Evolutionary conservation across 2,113 vertebrate genomes (phyloP).

Genomic region (Microtus ochrogaster): DNA sequence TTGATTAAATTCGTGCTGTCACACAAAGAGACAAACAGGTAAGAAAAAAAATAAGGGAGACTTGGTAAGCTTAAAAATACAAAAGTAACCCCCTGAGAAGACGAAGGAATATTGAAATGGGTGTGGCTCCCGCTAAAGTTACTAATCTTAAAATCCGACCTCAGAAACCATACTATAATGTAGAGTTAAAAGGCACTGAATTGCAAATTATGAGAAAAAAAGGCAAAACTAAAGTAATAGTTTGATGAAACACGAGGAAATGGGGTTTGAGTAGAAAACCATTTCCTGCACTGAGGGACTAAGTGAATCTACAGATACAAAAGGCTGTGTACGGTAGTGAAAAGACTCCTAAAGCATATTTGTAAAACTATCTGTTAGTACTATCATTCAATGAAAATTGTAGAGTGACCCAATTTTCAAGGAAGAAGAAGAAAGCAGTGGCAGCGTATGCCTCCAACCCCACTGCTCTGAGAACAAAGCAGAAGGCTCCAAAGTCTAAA

Average conservation of each 20-base stretch:
- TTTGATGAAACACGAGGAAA: not conserved
- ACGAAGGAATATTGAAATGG: not conserved
- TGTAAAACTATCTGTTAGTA: not conserved
- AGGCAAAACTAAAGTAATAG: not conserved
- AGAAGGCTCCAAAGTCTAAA: not conserved
- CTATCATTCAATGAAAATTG: not conserved
- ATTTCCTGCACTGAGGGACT: not conserved
- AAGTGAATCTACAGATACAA: not conserved
- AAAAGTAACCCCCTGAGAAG: not conserved
- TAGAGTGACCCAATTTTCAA: not conserved
- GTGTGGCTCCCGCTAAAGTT: not conserved
- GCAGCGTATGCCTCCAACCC: not conserved
- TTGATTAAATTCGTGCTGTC: not conserved
- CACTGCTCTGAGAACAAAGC: not conserved
- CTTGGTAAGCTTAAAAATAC: not conserved
- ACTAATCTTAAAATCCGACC: not conserved
- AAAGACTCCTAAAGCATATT: not conserved
- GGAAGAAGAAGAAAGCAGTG: slow-evolving; percentile 12
- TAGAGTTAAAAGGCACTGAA: slow-evolving; percentile 1
- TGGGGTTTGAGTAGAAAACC: not conserved
- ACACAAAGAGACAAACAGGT: not conserved
- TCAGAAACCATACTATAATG: not conserved
- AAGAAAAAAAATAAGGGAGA: not conserved
- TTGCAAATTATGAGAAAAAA: not conserved
- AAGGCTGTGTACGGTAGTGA: not conserved